phyloP scores from a whole-genome alignment of 2,797 vertebrate species.

The Cossypha heuglini region DNA sequence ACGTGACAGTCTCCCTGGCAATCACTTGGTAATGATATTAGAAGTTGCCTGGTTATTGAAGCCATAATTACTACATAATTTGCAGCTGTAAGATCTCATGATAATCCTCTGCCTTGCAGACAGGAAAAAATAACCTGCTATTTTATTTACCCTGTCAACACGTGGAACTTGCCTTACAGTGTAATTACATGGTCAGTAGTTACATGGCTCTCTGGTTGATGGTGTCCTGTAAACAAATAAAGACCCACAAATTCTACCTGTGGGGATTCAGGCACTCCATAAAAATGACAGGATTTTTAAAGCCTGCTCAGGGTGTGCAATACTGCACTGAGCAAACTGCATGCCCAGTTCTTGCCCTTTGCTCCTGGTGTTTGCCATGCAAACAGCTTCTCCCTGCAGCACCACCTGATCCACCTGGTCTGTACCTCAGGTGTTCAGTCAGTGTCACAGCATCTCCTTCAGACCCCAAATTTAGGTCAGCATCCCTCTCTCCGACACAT shows the following conservation, averaged over 20 bases:
- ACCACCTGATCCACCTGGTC: background rate
- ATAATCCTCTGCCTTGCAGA: slow-evolving; percentile 12
- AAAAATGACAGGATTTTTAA: background rate
- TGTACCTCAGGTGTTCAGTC: background rate
- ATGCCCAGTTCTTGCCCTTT: background rate
- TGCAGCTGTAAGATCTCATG: background rate
- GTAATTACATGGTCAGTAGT: slow-evolving; percentile 71
- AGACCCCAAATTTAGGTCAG: background rate
- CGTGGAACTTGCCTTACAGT: slow-evolving; percentile 42
- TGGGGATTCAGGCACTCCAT: slow-evolving; percentile 5
- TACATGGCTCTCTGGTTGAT: slow-evolving; percentile 28
- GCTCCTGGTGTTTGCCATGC: background rate
- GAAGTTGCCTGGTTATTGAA: slow-evolving; percentile 35
- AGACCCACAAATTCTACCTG: slow-evolving; percentile 17
- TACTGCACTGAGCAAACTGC: background rate
- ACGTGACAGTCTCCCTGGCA: background rate
- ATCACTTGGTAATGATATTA: background rate
- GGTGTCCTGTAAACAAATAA: slow-evolving; percentile 41
- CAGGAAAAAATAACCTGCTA: slow-evolving; percentile 39
- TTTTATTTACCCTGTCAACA: slow-evolving; percentile 67
- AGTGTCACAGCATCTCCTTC: background rate
- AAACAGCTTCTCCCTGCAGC: background rate
- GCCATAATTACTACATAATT: slow-evolving; percentile 27
- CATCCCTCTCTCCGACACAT: background rate
- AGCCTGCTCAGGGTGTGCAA: background rate